These are phyloP conservation scores for Eciton burchellii DNA, from an alignment of 1,140 invertebrate genomes.

Conservation along the genomic window DNA sequence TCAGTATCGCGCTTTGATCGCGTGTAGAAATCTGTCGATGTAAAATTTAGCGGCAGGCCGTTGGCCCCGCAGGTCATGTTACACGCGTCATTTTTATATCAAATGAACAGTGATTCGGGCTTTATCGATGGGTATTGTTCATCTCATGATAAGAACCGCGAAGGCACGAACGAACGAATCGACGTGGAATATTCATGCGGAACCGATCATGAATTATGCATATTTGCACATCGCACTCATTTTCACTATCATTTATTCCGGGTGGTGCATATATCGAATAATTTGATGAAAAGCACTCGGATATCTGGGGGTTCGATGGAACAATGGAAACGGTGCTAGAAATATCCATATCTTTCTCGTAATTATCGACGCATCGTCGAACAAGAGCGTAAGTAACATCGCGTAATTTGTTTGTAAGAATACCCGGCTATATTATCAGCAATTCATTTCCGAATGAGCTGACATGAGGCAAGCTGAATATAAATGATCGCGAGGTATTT, in stretches of 20 bases:
- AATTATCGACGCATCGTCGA: background rate
- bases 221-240: constrained; percentile 7
- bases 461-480: background rate
- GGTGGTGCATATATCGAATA: constrained; percentile 7
- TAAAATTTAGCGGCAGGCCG: no score
- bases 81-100: constrained; percentile 43
- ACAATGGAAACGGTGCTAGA: background rate
- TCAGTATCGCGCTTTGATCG: constrained; percentile 17
- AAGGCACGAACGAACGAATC: constrained; percentile 3
- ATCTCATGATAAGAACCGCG: constrained; percentile 9
- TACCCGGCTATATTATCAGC: background rate
- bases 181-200: constrained; percentile 21
- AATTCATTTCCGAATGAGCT: background rate
- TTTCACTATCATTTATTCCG: background rate
- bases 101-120: constrained; percentile 41
- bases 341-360: background rate
- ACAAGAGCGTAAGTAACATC: background rate
- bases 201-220: constrained; percentile 17
- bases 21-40: background rate
- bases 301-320: background rate
- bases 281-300: background rate
- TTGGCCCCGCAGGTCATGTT: constrained; percentile 20
- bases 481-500: no score
- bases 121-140: constrained; percentile 44
- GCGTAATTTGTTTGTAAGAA: background rate